Evolutionary conservation across 2,797 vertebrate species (phyloP).

Genomic region (Agapornis canus): DNA sequence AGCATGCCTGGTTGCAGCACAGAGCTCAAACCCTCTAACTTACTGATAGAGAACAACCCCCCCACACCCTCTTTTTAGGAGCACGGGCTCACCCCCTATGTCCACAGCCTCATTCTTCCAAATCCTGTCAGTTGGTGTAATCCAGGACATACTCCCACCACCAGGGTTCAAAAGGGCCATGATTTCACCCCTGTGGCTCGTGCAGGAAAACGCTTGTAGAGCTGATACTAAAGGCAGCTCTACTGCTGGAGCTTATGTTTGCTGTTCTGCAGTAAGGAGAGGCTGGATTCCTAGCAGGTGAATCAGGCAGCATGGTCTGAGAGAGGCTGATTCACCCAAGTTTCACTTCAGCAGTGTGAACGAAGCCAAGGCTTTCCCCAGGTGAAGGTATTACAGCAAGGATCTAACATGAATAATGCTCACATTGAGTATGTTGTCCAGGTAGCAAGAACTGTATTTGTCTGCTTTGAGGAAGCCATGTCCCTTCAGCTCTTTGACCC

Average conservation of each 20-base stretch:
- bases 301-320: conserved; percentile 7
- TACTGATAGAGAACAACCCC: background rate
- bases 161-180: background rate
- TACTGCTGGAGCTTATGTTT: background rate
- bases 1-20: fast-evolving
- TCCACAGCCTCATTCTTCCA: background rate
- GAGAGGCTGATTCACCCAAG: conserved; percentile 21
- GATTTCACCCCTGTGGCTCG: background rate
- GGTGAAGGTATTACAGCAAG: background rate
- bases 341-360: background rate
- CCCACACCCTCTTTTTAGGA: background rate
- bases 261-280: conserved; percentile 28
- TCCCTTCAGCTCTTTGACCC: background rate
- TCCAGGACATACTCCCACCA: background rate
- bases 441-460: background rate
- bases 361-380: background rate
- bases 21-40: background rate
- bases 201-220: background rate
- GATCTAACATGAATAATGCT: background rate
- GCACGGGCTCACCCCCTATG: fast-evolving
- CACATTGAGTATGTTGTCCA: background rate
- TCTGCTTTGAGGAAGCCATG: background rate
- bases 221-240: background rate
- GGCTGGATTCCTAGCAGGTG: background rate
- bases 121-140: fast-evolving